These are phyloP conservation scores for Rousettus leschenaultii DNA, from an alignment of 2,113 vertebrate species.

Conservation along the genomic window DNA sequence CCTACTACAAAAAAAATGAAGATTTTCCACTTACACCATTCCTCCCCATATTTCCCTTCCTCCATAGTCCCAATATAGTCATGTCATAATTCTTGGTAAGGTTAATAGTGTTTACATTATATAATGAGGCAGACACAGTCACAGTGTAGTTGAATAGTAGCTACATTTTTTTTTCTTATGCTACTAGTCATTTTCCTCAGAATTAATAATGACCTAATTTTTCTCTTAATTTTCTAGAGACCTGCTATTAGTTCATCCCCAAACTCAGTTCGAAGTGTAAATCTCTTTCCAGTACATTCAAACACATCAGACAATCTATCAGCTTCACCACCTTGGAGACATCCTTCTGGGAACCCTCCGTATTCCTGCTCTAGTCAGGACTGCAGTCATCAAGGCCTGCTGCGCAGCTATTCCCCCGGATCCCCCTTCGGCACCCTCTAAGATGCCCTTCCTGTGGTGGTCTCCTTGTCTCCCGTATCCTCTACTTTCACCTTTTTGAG, in stretches of 20 bases:
- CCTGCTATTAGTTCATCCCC: not conserved
- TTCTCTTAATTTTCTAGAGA: conserved; percentile 1
- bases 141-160: not conserved
- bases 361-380: not conserved
- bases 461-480: not conserved
- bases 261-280: not conserved
- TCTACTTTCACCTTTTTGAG: not conserved
- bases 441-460: not conserved
- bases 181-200: not conserved
- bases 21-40: not conserved
- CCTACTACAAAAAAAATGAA: not conserved
- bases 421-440: not conserved
- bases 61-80: not conserved
- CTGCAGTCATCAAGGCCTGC: not conserved
- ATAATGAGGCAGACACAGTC: not conserved
- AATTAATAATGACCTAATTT: not conserved
- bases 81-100: not conserved
- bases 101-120: not conserved
- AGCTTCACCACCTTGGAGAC: not conserved
- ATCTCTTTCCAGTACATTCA: not conserved
- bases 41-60: not conserved
- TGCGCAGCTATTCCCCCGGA: not conserved
- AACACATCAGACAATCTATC: not conserved
- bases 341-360: not conserved
- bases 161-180: not conserved